phyloP scores from a whole-genome alignment of 2,888 invertebrate genomes.

The Drosophila melanocephala region DNA sequence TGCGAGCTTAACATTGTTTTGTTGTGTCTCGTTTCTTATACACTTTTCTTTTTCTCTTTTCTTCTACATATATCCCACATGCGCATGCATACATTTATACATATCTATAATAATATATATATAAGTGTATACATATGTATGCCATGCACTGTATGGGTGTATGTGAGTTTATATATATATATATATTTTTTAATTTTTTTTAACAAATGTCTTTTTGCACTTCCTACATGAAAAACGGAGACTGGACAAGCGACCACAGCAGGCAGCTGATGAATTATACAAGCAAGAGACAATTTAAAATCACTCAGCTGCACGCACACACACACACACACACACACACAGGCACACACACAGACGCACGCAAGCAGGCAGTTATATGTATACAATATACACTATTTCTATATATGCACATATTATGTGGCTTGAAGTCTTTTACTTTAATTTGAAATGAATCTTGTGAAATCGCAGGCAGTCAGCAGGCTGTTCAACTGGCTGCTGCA shows the following conservation, averaged over 20 bases:
- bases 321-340: slow-evolving; percentile 11
- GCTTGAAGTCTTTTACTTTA: slow-evolving; percentile 32
- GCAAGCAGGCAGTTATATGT: not conserved
- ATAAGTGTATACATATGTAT: slow-evolving; percentile 1
- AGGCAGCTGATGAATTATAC: slow-evolving; percentile 56
- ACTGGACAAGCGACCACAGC: slow-evolving; percentile 30
- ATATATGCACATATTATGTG: slow-evolving; percentile 49
- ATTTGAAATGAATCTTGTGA: slow-evolving; percentile 12
- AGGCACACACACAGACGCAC: slow-evolving; percentile 11
- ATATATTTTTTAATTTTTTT: not conserved
- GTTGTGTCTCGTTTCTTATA: slow-evolving; percentile 13
- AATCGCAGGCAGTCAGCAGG: slow-evolving; percentile 34
- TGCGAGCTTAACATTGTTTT: slow-evolving; percentile 40
- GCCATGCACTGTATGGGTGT: not conserved
- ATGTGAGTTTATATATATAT: slow-evolving; percentile 13
- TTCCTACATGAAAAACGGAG: slow-evolving; percentile 48
- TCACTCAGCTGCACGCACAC: slow-evolving; percentile 54
- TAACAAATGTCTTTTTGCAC: slow-evolving; percentile 44
- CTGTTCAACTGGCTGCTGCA: slow-evolving; percentile 51
- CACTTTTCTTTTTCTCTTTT: slow-evolving; percentile 22
- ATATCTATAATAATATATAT: not conserved
- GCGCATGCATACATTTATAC: slow-evolving; percentile 43
- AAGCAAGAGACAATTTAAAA: slow-evolving; percentile 37
- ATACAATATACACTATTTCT: slow-evolving; percentile 42
- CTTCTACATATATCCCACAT: slow-evolving; percentile 35